These are phyloP conservation scores for Alosa sapidissima DNA, from an alignment of 2,797 vertebrate species.

Conservation along the genomic window DNA sequence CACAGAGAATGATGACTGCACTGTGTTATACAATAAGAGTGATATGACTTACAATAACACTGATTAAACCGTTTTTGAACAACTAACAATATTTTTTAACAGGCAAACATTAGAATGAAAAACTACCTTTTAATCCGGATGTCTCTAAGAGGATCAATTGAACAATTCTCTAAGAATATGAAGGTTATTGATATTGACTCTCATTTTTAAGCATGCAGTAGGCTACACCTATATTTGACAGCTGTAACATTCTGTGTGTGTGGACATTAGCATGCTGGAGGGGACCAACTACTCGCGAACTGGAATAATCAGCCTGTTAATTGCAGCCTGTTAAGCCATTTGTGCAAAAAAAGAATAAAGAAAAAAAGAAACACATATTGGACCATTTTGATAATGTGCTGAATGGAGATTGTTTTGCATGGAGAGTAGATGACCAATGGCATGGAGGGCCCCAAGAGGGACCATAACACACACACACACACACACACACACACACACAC, in stretches of 20 bases:
- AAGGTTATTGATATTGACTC: not conserved
- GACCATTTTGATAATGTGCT: constrained; percentile 55
- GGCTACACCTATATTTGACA: not conserved
- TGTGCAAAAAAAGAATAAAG: not conserved
- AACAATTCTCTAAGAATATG: not conserved
- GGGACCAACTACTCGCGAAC: constrained; percentile 48
- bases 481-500: not conserved
- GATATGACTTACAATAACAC: not conserved
- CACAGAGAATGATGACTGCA: not conserved
- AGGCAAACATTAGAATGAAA: not conserved
- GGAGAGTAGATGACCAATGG: constrained; percentile 32
- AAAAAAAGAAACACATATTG: constrained; percentile 44
- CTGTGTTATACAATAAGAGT: not conserved
- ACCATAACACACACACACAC: constrained; percentile 1
- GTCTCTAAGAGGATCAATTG: not conserved
- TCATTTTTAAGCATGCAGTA: not conserved
- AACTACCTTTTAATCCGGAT: not conserved
- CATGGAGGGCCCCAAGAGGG: constrained; percentile 23
- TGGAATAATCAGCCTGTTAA: constrained; percentile 57
- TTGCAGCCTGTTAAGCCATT: constrained; percentile 39
- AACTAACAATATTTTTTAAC: not conserved
- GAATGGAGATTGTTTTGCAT: constrained; percentile 35
- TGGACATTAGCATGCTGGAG: constrained; percentile 49
- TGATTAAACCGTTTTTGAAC: not conserved
- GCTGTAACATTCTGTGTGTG: constrained; percentile 5